phyloP scores from a whole-genome alignment of 2,113 vertebrate genomes.

The Rhinolophus sinicus region DNA sequence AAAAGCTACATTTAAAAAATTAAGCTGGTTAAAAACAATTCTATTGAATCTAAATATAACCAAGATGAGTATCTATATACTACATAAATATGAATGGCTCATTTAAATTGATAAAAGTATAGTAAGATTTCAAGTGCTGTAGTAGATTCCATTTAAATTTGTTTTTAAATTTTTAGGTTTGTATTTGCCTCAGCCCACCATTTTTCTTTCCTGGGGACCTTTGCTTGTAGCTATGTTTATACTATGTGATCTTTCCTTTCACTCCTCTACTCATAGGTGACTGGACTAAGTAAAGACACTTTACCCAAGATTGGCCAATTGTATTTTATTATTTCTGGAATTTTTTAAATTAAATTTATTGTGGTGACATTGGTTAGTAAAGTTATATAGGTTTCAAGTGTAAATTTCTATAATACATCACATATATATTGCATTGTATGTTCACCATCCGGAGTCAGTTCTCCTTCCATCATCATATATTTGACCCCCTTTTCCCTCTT shows the following conservation, averaged over 20 bases:
- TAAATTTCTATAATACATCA: too few species aligned
- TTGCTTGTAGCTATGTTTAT: background rate
- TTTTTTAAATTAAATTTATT: too few species aligned
- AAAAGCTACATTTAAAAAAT: background rate
- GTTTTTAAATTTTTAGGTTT: background rate
- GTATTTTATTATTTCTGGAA: background rate
- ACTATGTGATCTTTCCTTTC: background rate
- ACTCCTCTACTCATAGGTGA: background rate
- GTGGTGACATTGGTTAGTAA: too few species aligned
- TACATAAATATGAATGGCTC: background rate
- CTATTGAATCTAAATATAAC: background rate
- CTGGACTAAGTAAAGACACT: background rate
- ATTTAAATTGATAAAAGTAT: conserved; percentile 8
- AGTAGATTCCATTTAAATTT: background rate
- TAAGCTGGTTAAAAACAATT: background rate
- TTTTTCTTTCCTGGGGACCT: background rate
- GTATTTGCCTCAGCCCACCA: background rate
- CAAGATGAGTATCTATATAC: background rate
- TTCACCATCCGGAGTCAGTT: too few species aligned
- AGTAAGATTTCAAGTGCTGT: background rate
- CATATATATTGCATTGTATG: too few species aligned
- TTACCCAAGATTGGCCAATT: background rate
- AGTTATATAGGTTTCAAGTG: too few species aligned
- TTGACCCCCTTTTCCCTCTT: too few species aligned
- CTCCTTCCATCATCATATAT: too few species aligned